phyloP scores from a whole-genome alignment of 2,113 vertebrate species.

The Microcebus murinus region DNA sequence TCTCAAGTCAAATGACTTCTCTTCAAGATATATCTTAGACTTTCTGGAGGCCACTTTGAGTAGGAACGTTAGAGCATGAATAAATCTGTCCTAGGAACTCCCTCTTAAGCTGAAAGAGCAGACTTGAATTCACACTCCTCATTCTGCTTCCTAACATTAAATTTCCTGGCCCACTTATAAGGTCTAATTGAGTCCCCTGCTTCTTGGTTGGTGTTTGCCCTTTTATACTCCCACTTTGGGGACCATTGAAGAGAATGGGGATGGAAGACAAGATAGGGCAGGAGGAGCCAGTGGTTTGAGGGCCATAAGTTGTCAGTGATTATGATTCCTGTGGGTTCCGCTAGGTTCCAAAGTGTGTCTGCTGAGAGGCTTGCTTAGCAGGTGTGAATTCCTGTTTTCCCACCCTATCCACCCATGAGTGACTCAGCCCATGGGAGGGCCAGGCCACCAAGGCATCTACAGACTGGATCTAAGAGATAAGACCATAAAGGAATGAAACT shows the following conservation, averaged over 20 bases:
- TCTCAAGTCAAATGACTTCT: conserved; percentile 31
- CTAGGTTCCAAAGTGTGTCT: background rate
- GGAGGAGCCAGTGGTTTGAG: conserved; percentile 4
- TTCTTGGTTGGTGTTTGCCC: background rate
- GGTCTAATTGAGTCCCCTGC: background rate
- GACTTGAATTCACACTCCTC: background rate
- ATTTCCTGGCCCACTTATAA: background rate
- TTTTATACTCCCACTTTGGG: background rate
- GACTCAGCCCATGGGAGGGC: background rate
- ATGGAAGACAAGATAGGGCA: background rate
- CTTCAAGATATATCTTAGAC: conserved; percentile 3
- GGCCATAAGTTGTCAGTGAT: background rate
- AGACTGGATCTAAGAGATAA: background rate
- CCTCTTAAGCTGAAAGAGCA: background rate
- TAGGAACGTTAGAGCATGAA: background rate
- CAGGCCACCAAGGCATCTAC: background rate
- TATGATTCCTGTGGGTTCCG: conserved; percentile 26
- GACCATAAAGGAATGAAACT: background rate
- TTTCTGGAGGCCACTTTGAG: background rate
- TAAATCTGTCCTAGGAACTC: background rate
- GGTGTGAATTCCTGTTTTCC: conserved; percentile 38
- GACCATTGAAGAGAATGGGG: background rate
- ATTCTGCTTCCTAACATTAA: conserved; percentile 20
- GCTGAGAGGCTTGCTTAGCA: background rate
- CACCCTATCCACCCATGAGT: background rate